Evolutionary conservation across 2,888 invertebrate species (phyloP), one percentile per base, ranked within the genome.

Genomic region (Junonia oenone): DNA sequence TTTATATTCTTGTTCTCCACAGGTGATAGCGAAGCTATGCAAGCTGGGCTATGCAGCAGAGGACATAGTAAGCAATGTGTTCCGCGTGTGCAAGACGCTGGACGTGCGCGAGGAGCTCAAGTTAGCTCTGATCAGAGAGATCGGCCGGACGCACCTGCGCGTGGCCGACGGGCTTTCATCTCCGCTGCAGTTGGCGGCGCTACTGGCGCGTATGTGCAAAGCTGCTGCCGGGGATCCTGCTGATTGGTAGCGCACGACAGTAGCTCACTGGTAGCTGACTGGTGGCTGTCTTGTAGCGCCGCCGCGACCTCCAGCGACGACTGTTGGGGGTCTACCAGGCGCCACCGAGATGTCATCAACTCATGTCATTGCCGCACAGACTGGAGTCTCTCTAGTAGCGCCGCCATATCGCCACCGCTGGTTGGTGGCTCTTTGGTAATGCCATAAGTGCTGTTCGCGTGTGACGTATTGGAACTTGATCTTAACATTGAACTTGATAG

Each of bases 31-130:
- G 1, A 96, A 98, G 78, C 90, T 99, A 53, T 98, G 97, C 95
- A 94, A 94, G 71, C 91, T 98, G 64, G 99, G 99, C 0, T 99
- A 99, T 83, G 98, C 99, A 0, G 93, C 98, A 0, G 98, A 99
- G 81, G 99, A 99, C 90, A 96, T 99, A 43, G 96, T 99, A 68
- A 94, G 95, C 62, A 99, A 98, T 83, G 93, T 99, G 59, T 99
- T 99, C 87, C 94, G 97, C 66, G 98, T 99, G 22, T 94, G 96
- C 82, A 99, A 99, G 84, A 95, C 94, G 63, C 92, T 97, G 73
- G 92, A 94, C 38, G 93, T 97, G 69, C 91, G 94, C 27, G 99
- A 99, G 80, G 92, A 92, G 47, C 76, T 96, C 56, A 97, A 97
- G 75, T 90, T 99, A 63, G 93, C 94, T 68, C 96, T 96, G 79